These are phyloP conservation scores for Drosophila saltans DNA, from an alignment of 1,140 invertebrate species.

Conservation along the genomic window DNA sequence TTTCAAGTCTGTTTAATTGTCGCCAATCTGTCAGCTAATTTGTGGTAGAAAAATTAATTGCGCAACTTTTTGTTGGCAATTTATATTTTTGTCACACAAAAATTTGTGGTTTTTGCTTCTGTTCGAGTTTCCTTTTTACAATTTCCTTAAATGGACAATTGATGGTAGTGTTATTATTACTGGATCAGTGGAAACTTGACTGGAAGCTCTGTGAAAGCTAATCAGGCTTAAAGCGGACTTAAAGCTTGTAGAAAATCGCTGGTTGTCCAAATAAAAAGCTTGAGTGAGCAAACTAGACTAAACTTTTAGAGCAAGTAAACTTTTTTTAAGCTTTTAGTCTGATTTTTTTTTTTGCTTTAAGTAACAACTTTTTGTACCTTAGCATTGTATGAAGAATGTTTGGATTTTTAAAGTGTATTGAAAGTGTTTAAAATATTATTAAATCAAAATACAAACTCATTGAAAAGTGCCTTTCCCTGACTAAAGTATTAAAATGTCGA, in stretches of 20 bases:
- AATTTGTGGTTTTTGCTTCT: neutral
- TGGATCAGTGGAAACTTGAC: neutral
- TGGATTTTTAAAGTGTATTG: no score
- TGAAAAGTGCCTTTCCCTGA: no score
- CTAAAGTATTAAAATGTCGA: no score
- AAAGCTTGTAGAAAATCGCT: neutral
- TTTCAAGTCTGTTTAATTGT: slow-evolving; percentile 10
- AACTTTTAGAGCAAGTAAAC: neutral
- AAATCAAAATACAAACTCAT: no score
- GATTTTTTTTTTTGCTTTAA: no score
- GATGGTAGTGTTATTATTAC: slow-evolving; percentile 4
- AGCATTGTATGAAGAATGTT: no score
- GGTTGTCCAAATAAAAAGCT: slow-evolving; percentile 1
- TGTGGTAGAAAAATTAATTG: slow-evolving; percentile 43
- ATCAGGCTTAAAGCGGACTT: neutral
- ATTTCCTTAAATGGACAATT: slow-evolving; percentile 14
- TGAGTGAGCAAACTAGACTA: neutral
- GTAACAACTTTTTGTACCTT: no score
- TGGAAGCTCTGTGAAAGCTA: neutral
- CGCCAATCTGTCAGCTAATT: slow-evolving; percentile 32
- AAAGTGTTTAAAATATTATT: no score
- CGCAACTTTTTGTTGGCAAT: slow-evolving; percentile 39
- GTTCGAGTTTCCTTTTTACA: neutral
- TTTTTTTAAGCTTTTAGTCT: neutral
- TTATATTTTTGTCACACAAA: slow-evolving; percentile 34